Conservation (phyloP, 1,140 invertebrate genomes). For the Gryllus bimaculatus region DNA sequence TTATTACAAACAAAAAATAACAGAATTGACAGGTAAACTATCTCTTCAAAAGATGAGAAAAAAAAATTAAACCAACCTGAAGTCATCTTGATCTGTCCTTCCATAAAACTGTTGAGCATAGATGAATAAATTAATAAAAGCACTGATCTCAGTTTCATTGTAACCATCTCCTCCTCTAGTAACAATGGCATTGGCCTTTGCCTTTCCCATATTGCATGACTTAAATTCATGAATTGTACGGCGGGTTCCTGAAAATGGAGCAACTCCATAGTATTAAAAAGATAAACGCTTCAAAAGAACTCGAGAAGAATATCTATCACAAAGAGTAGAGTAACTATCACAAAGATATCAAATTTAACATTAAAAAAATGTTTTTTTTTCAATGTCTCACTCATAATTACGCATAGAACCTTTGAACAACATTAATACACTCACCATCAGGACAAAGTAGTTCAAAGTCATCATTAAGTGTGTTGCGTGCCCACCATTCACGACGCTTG, state of each 20-base stretch:
- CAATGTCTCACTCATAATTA: too few relatives aligned
- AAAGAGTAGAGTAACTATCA: too few relatives aligned
- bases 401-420: too few relatives aligned
- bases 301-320: too few relatives aligned
- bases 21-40: too few relatives aligned
- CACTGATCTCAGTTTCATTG: conserved; percentile 71
- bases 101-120: conserved; percentile 89
- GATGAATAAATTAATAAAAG: conserved; percentile 77
- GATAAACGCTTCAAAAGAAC: too few relatives aligned
- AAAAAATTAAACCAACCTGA: conserved; percentile 44
- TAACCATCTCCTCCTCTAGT: conserved; percentile 62
- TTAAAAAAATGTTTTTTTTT: too few relatives aligned
- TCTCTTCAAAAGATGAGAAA: background rate
- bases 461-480: conserved; percentile 78
- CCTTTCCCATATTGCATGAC: conserved; percentile 81
- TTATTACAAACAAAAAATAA: too few relatives aligned
- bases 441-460: conserved; percentile 92
- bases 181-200: conserved; percentile 85
- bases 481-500: conserved; percentile 83
- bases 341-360: too few relatives aligned
- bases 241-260: conserved; percentile 46
- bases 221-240: conserved; percentile 67
- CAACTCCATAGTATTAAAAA: too few relatives aligned
- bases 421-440: conserved; percentile 53
- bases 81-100: conserved; percentile 71